Evolutionary conservation across 2,113 vertebrate species (phyloP).

Genomic region (Malurus alboscapulatus): DNA sequence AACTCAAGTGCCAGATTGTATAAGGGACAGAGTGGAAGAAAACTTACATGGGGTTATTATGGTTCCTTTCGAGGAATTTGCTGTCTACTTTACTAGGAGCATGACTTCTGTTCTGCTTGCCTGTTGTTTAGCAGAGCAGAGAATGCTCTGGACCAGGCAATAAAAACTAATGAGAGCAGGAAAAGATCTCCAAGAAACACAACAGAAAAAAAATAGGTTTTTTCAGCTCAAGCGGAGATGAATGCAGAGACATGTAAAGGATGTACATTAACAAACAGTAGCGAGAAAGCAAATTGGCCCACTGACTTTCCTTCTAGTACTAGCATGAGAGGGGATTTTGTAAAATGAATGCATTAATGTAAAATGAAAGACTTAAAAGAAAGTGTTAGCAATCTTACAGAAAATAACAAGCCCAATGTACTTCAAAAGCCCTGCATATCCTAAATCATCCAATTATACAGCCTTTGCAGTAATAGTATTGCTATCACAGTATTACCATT

Average conservation of each 20-base stretch:
- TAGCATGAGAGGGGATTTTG: neutral
- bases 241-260: neutral
- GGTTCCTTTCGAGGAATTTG: slow-evolving; percentile 4
- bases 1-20: neutral
- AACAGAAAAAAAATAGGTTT: neutral
- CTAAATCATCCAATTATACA: neutral
- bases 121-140: slow-evolving; percentile 11
- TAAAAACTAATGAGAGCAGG: slow-evolving; percentile 19
- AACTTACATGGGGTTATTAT: neutral
- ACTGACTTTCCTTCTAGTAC: neutral
- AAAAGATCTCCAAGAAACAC: neutral
- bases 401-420: neutral
- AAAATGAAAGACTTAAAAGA: neutral
- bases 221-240: neutral
- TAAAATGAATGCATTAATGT: neutral
- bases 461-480: neutral
- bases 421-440: neutral
- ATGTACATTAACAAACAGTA: neutral
- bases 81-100: neutral
- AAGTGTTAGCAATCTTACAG: neutral
- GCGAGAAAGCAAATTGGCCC: neutral
- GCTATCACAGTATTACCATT: neutral
- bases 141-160: neutral
- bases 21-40: neutral
- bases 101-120: neutral